Conservation (phyloP, 2,113 vertebrate species). For the Manacus vitellinus region DNA sequence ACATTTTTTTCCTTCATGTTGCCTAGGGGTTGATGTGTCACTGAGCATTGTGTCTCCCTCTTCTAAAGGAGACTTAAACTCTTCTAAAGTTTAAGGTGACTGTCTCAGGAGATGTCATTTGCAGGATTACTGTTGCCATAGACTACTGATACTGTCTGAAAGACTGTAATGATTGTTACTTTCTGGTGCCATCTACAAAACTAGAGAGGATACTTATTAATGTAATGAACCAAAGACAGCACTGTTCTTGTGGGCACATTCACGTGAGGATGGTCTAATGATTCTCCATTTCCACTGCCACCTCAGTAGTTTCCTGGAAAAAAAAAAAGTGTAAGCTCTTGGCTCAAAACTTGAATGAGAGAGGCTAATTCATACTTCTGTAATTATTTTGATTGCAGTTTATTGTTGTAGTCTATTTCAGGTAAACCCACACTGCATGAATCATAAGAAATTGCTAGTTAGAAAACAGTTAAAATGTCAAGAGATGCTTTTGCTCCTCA, state of each 20-base stretch:
- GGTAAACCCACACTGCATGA: neutral
- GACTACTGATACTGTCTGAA: neutral
- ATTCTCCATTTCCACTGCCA: neutral
- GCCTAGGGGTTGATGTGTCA: neutral
- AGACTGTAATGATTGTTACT: neutral
- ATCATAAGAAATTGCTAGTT: neutral
- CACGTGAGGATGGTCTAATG: neutral
- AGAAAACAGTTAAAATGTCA: neutral
- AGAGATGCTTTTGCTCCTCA: constrained; percentile 9
- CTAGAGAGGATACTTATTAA: neutral
- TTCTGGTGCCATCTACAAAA: neutral
- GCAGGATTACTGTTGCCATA: neutral
- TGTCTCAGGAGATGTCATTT: neutral
- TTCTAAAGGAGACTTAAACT: neutral
- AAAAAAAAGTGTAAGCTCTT: neutral
- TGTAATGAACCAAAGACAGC: neutral
- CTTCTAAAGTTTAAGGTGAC: neutral
- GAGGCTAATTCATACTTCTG: neutral
- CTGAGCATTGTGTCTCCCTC: neutral
- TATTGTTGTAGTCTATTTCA: neutral
- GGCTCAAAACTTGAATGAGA: neutral
- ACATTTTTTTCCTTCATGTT: neutral
- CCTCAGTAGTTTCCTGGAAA: neutral
- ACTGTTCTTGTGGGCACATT: neutral
- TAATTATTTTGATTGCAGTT: constrained; percentile 1